Conservation (phyloP, 2,888 invertebrate genomes). For the Nomada goodeniana region DNA sequence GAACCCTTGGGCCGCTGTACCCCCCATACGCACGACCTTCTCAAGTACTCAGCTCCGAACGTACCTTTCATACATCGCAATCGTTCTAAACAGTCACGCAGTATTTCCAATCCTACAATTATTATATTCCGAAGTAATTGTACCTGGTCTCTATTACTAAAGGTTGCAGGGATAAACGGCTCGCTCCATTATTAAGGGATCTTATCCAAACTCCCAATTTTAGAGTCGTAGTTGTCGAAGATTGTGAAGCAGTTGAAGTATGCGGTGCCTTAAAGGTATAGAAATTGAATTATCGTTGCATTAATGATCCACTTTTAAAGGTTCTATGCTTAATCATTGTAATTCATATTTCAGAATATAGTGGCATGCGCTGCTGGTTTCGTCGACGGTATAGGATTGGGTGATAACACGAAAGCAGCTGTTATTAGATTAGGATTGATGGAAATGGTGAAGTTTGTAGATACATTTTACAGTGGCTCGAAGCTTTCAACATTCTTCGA, state of each 20-base stretch:
- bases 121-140: neutral
- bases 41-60: no score
- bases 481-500: conserved; percentile 88
- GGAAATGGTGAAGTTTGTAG: conserved; percentile 89
- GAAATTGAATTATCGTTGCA: neutral
- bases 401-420: conserved; percentile 90
- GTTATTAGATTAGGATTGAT: conserved; percentile 89
- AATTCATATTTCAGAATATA: conserved; percentile 85
- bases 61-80: no score
- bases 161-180: conserved; percentile 84
- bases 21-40: no score
- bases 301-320: neutral
- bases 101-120: no score
- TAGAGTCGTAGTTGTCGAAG: conserved; percentile 88
- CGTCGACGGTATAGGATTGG: conserved; percentile 88
- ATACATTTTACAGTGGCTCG: conserved; percentile 86
- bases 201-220: conserved; percentile 88
- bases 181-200: conserved; percentile 86
- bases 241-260: conserved; percentile 88
- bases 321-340: no score
- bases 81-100: no score
- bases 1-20: no score
- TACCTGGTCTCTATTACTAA: conserved; percentile 6
- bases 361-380: conserved; percentile 90
- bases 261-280: conserved; percentile 88